Evolutionary conservation across 2,113 vertebrate genomes (phyloP), one percentile per base, ranked within the genome.

Genomic region (Noturus placidus): DNA sequence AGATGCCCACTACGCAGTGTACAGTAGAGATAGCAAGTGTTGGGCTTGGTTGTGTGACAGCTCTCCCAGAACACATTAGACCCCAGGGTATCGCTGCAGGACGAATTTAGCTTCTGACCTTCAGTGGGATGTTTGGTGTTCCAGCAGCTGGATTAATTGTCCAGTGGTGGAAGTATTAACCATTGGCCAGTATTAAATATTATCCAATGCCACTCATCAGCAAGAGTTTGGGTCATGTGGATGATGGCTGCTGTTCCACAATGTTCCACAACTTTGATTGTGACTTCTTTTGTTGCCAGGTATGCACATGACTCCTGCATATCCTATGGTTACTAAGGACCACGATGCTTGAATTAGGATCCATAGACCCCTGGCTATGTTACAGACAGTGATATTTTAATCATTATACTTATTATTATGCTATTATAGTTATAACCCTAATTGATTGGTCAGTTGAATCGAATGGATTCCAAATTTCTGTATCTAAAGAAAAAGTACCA

Each of bases 51-150:
- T 94, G 93, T 96, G 96, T 96, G 96, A 97, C 96, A 95, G 94
- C 96, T 96, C 95, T 93, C 95, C 88, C 93, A 94, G 94, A 91
- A 94, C 94, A 96, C 94, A 96, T 92, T 89, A 92, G 85, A 93
- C 91, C 92, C 94, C 94, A 95, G 96, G 94, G 94, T 94, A 95
- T 95, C 92, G 91, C 84, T 94, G 93, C 90, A 95, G 95, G 96
- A 97, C 97, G 97, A 97, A 98, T 98, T 97, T 97, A 97, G 97
- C 93, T 94, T 95, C 92, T 96, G 95, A 94, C 95, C 95, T 96
- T 96, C 94, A 89, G 85, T 94, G 92, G 93, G 93, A 93, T 89
- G 92, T 72, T 87, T 83, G 76, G 86, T 38, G 38, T 85, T 61
- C 14, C 82, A 87, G 89, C 84, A 70, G 89, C 57, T 8, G 83